phyloP scores from a whole-genome alignment of 2,888 invertebrate species.

The Axea sp. region DNA sequence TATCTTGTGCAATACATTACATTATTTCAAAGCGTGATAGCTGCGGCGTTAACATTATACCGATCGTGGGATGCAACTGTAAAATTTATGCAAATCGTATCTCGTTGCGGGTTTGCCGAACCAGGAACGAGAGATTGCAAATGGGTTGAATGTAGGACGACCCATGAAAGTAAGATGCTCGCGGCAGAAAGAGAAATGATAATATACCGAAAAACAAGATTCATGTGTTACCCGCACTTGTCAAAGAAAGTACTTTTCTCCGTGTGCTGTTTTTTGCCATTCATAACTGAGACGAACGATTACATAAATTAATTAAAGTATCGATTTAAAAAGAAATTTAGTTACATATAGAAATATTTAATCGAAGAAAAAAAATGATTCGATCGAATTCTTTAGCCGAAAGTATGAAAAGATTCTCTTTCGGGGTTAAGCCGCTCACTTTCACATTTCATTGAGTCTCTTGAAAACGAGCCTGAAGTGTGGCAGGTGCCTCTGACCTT shows the following conservation, averaged over 20 bases:
- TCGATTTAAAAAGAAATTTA: constrained; percentile 7
- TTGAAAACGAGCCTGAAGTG: constrained; percentile 46
- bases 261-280: background rate
- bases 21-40: constrained; percentile 51
- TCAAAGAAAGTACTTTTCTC: constrained; percentile 27
- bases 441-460: constrained; percentile 61
- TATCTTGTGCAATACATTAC: constrained; percentile 34
- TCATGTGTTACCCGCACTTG: constrained; percentile 8
- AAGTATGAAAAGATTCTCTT: constrained; percentile 63
- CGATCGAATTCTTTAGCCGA: constrained; percentile 51
- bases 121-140: constrained; percentile 61
- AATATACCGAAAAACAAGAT: constrained; percentile 39
- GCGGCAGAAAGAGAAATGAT: constrained; percentile 59
- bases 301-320: constrained; percentile 14
- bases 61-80: constrained; percentile 49
- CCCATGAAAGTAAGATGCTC: constrained; percentile 61
- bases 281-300: constrained; percentile 14
- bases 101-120: constrained; percentile 58
- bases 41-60: constrained; percentile 33
- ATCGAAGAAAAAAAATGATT: constrained; percentile 3
- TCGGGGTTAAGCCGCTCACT: constrained; percentile 55
- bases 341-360: background rate
- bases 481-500: constrained; percentile 64
- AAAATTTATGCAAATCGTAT: constrained; percentile 58
- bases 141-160: constrained; percentile 60